These are phyloP conservation scores for Upupa epops DNA, from an alignment of 2,113 vertebrate genomes.

Conservation along the genomic window DNA sequence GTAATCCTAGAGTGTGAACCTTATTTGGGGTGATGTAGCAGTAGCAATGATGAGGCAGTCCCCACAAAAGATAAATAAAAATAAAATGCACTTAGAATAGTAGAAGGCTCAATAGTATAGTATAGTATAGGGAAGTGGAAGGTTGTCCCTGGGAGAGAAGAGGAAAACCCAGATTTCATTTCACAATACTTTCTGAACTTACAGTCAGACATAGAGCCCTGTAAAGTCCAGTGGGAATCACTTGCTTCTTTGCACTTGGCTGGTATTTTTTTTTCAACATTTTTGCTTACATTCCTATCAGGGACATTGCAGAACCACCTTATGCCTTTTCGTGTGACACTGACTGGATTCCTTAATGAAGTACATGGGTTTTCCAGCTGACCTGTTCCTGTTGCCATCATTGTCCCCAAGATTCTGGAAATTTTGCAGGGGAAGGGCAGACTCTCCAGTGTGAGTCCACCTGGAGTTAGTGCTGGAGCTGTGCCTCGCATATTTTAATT, in stretches of 20 bases:
- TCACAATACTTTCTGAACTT: background rate
- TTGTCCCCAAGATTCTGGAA: constrained; percentile 5
- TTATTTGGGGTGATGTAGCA: background rate
- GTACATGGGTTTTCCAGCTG: constrained; percentile 5
- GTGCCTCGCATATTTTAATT: constrained; percentile 70
- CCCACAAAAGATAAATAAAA: background rate
- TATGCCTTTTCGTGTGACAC: background rate
- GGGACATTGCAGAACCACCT: background rate
- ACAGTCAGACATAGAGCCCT: background rate
- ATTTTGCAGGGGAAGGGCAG: constrained; percentile 1
- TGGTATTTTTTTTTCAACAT: background rate
- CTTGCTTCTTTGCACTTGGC: background rate
- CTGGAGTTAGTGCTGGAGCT: constrained; percentile 48
- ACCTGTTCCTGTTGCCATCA: background rate
- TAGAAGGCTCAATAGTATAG: background rate
- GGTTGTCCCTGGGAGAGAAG: background rate
- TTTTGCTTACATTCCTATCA: background rate
- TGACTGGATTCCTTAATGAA: constrained; percentile 27
- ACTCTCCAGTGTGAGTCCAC: constrained; percentile 17
- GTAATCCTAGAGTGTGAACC: background rate
- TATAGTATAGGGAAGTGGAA: background rate
- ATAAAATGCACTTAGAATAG: background rate
- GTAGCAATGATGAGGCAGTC: background rate
- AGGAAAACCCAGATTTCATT: background rate
- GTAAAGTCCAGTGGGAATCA: background rate